phyloP scores from a whole-genome alignment of 2,797 vertebrate genomes.

The Amniataba percoides region DNA sequence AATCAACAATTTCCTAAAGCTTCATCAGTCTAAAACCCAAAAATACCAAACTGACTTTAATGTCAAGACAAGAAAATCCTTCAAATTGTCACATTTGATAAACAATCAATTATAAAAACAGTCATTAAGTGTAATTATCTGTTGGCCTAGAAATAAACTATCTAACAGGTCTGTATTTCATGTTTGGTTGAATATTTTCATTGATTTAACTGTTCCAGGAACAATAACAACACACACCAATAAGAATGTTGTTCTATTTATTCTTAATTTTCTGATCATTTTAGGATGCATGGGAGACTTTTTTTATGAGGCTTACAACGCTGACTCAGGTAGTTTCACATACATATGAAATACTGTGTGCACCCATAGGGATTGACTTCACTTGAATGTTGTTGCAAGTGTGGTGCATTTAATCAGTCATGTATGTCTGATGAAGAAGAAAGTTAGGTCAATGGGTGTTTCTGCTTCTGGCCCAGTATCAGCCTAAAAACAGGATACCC shows the following conservation, averaged over 20 bases:
- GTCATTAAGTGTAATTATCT: not conserved
- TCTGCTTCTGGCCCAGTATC: slow-evolving; percentile 50
- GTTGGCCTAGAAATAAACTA: not conserved
- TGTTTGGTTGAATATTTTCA: not conserved
- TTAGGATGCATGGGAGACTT: not conserved
- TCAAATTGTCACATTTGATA: not conserved
- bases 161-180: not conserved
- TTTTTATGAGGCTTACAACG: not conserved
- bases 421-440: slow-evolving; percentile 30
- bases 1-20: not conserved
- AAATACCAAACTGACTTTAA: not conserved
- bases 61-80: not conserved
- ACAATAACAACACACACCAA: not conserved
- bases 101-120: not conserved
- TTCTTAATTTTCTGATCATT: not conserved
- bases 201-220: not conserved
- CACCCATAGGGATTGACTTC: not conserved
- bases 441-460: slow-evolving; percentile 55
- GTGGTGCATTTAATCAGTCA: not conserved
- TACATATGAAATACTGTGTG: not conserved
- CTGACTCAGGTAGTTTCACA: not conserved
- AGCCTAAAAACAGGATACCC: slow-evolving; percentile 68
- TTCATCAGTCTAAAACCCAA: not conserved
- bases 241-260: not conserved
- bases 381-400: not conserved